Evolutionary conservation across 2,797 vertebrate genomes (phyloP), one percentile per base, ranked within the genome.

Genomic region (Alca torda): DNA sequence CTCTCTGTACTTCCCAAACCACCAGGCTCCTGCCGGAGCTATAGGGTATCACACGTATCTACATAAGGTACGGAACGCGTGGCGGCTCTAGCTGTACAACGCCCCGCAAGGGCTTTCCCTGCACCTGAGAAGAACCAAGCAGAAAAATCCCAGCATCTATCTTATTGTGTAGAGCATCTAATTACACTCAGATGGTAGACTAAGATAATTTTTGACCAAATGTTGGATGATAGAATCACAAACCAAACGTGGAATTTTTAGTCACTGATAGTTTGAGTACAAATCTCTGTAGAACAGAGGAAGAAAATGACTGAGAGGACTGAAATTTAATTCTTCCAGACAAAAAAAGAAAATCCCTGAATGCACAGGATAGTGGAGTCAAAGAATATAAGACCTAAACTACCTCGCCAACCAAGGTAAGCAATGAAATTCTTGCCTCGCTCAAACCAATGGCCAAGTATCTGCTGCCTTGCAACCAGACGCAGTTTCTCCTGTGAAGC

Each of bases 51-150:
- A 20, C 4, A 19, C 4, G 2, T 26, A 57, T 17, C 31, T 1
- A 43, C 17, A 16, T 37, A 31, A 41, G 0, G 2, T 6, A 70
- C 19, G 61, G 72, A 67, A 50, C 2, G 1, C 6, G 9, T 1
- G 25, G 56, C 11, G 3, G 3, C 11, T 13, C 56, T 69, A 74
- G 24, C 33, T 35, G 4, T 6, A 48, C 28, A 72, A 16, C 14
- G 79, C 3, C 2, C 25, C 28, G n/a, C 17, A 31, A 11, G 10
- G n/a, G 13, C 26, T 37, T 10, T 30, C 50, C 33, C 69, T 78
- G 61, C 17, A 37, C 28, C 21, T 35, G 11, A 28, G 11, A 20
- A 70, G 46, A 89, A 31, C 24, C 25, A 73, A 59, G 31, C n/a
- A 86, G 45, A 67, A 84, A 81, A 78, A 72, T 25, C 30, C 31